Percentiles rank a stretch among this genome's conserved stretches.
phyloP scores from a whole-genome alignment of 2,888 invertebrate species.

The Drosophila neotestacea region DNA sequence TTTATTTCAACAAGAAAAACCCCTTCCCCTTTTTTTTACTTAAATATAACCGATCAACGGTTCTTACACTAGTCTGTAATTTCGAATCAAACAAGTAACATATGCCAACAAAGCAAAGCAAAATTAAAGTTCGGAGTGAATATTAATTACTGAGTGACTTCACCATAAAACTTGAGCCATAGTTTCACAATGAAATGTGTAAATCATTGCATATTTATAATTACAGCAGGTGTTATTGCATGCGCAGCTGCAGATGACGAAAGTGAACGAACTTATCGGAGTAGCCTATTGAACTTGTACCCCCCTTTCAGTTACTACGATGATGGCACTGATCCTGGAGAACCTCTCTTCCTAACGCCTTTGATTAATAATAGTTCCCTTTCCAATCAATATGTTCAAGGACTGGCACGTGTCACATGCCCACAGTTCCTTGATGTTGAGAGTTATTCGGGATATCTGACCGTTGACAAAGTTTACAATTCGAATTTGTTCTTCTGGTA shows the following conservation, averaged over 20 bases:
- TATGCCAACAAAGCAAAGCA: neutral
- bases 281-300: conserved; percentile 83
- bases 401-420: conserved; percentile 80
- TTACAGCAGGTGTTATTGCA: conserved; percentile 19
- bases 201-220: conserved; percentile 42
- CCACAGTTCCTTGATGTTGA: conserved; percentile 83
- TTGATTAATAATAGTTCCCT: conserved; percentile 81
- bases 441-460: conserved; percentile 89
- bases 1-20: too few species aligned
- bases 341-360: conserved; percentile 85
- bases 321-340: conserved; percentile 83
- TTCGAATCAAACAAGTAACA: conserved; percentile 21
- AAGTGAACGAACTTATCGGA: conserved; percentile 38
- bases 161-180: neutral
- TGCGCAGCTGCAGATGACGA: neutral
- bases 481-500: conserved; percentile 97
- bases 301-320: conserved; percentile 72
- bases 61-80: conserved; percentile 5
- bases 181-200: conserved; percentile 49
- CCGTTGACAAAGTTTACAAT: conserved; percentile 91
- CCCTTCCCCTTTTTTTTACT: too few species aligned
- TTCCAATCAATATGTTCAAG: conserved; percentile 84
- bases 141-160: conserved; percentile 1
- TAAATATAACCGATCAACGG: neutral
- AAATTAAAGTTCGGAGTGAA: neutral